Percentiles rank a stretch among this genome's conserved stretches.
phyloP scores from a whole-genome alignment of 2,113 vertebrate genomes.

The Psilopogon haemacephalus region DNA sequence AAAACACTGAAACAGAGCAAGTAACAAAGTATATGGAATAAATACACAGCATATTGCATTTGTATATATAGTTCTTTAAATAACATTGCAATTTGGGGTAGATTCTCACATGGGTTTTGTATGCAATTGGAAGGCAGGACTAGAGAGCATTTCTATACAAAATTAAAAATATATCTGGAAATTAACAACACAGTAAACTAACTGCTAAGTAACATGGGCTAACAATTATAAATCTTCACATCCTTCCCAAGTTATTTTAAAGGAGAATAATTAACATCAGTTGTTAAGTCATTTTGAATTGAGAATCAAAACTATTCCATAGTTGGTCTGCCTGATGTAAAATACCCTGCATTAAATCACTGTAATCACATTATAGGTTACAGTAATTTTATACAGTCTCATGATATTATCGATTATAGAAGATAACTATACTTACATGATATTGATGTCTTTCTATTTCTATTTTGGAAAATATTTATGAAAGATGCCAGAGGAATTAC shows the following conservation, averaged over 20 bases:
- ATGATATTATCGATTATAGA: background rate
- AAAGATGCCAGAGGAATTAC: background rate
- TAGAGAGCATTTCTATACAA: background rate
- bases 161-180: background rate
- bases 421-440: background rate
- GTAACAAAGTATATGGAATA: background rate
- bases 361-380: background rate
- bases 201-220: background rate
- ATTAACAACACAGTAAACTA: background rate
- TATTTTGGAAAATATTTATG: background rate
- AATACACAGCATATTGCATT: background rate
- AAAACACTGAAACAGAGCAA: background rate
- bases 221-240: background rate
- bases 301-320: background rate
- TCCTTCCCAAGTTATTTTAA: background rate
- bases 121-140: background rate
- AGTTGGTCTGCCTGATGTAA: background rate
- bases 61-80: background rate
- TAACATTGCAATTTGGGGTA: background rate
- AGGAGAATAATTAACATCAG: background rate
- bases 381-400: background rate
- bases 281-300: background rate
- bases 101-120: background rate
- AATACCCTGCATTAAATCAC: background rate
- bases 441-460: background rate